Evolutionary conservation across 2,797 vertebrate genomes (phyloP).

Genomic region (Otolemur crassicaudatus): DNA sequence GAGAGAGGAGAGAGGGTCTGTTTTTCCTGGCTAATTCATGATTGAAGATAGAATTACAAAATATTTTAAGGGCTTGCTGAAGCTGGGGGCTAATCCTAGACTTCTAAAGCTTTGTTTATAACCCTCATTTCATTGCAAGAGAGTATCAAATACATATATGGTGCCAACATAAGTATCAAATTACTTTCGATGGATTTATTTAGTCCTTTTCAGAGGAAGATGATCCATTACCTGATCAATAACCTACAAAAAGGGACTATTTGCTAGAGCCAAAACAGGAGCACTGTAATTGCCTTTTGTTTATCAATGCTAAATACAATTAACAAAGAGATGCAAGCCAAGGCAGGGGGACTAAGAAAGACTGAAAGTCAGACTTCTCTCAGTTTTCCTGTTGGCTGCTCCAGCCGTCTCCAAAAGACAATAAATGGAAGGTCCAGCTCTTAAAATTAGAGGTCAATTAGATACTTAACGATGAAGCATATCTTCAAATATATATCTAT

Average conservation of each 20-base stretch:
- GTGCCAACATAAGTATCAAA: slow-evolving; percentile 88
- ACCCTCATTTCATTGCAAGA: slow-evolving; percentile 83
- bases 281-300: slow-evolving; percentile 88
- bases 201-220: slow-evolving; percentile 89
- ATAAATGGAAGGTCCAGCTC: slow-evolving; percentile 87
- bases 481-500: slow-evolving; percentile 91
- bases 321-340: slow-evolving; percentile 86
- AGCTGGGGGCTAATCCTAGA: slow-evolving; percentile 90
- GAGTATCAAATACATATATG: slow-evolving; percentile 85
- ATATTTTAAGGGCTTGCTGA: slow-evolving; percentile 92
- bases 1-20: slow-evolving; percentile 85
- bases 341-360: slow-evolving; percentile 75
- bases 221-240: slow-evolving; percentile 92
- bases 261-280: slow-evolving; percentile 88
- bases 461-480: slow-evolving; percentile 89
- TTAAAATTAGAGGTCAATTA: slow-evolving; percentile 90
- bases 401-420: slow-evolving; percentile 84
- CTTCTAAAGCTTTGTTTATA: slow-evolving; percentile 88
- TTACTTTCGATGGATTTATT: slow-evolving; percentile 91
- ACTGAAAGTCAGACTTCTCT: slow-evolving; percentile 69
- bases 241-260: slow-evolving; percentile 78
- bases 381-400: slow-evolving; percentile 64
- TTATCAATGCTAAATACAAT: slow-evolving; percentile 85
- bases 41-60: slow-evolving; percentile 90
- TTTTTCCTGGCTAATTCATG: slow-evolving; percentile 87